Conservation (phyloP, 2,888 invertebrate species). For the Aromia moschata region DNA sequence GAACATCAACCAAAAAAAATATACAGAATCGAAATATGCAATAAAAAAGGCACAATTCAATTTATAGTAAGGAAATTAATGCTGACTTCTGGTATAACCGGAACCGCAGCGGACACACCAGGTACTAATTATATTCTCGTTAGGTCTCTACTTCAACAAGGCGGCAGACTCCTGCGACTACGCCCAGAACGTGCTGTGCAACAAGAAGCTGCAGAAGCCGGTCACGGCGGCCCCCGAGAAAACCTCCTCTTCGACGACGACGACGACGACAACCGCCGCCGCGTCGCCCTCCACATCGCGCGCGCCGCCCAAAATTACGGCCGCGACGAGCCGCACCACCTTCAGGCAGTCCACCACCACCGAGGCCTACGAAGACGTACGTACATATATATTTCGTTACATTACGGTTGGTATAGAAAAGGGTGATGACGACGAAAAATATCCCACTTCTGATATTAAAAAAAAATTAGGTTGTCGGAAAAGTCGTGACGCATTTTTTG, state of each 20-base stretch:
- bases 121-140: not conserved
- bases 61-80: too few species aligned
- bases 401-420: too few species aligned
- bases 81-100: too few species aligned
- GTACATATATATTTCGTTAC: not conserved
- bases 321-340: slow-evolving; percentile 58
- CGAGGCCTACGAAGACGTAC: slow-evolving; percentile 53
- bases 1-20: too few species aligned
- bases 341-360: slow-evolving; percentile 54
- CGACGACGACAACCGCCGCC: slow-evolving; percentile 63
- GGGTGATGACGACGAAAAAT: too few species aligned
- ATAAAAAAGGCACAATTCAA: too few species aligned
- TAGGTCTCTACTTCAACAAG: slow-evolving; percentile 90
- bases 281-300: slow-evolving; percentile 47
- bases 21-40: too few species aligned
- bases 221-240: slow-evolving; percentile 65
- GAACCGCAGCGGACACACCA: too few species aligned
- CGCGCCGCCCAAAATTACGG: slow-evolving; percentile 58
- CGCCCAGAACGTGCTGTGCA: slow-evolving; percentile 85
- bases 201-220: slow-evolving; percentile 67
- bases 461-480: too few species aligned
- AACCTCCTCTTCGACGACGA: slow-evolving; percentile 64
- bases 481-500: too few species aligned
- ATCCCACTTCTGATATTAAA: not conserved
- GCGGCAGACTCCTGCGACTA: slow-evolving; percentile 93